Evolutionary conservation across 2,797 vertebrate species (phyloP), one percentile per base, ranked within the genome.

Genomic region (Synaphobranchus kaupii): DNA sequence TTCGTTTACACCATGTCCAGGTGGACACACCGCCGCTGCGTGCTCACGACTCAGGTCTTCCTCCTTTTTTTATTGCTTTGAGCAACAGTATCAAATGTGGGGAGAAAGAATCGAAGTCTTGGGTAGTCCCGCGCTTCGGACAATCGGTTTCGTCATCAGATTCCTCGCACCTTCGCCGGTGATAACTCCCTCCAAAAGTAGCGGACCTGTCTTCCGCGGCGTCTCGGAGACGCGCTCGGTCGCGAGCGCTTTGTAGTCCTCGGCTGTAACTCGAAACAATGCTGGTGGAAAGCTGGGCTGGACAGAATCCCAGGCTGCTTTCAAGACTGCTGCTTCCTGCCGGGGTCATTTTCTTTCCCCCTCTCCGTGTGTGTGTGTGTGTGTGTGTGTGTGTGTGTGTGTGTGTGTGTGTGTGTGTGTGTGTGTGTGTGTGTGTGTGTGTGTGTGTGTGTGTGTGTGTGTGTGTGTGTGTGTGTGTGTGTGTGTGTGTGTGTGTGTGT

Each of bases 301-400:
- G 91, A 90, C 87, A 63, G 73, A 73, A 85, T 93, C 89, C 90
- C 88, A 60, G 85, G 83, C 90, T 56, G 86, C 88, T 88, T 5
- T 31, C 90, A 89, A 90, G 85, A 78, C 86, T 76, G 84, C 86
- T 22, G 54, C 88, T 91, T 93, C 90, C 91, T 93, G 92, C 90
- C 88, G 91, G 89, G 90, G 90, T 92, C 89, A 84, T 88, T 92
- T 91, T 89, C 86, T 76, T 71, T 88, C 56, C 63, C 86, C 52
- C 66, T 54, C 60, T 31, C 48, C 39, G 39, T 39, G 39, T 39
- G 39, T 39, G 39, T 39, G 39, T 39, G 39, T 39, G 39, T 39
- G 39, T 56, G 56, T 39, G 58, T 80, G 44, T 63, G 58, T 56
- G 48, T 73, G 34, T 22, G 54, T 56, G 54, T 56, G 54, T 56